These are phyloP conservation scores for Hylaea fasciaria DNA, from an alignment of 2,888 invertebrate species.

Conservation along the genomic window DNA sequence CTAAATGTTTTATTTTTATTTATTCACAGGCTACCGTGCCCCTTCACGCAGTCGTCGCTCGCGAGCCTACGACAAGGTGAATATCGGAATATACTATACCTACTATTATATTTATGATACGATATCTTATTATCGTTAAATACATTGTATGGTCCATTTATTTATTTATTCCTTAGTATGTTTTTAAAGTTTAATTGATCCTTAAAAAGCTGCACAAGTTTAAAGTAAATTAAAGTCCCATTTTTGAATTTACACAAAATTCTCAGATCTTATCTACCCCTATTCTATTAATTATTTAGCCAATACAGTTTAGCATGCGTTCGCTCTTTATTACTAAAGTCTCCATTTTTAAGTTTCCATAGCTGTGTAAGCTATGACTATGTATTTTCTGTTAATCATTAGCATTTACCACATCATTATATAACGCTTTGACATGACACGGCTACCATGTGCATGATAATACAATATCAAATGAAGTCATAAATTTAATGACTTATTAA, in stretches of 20 bases:
- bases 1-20: conserved; percentile 45
- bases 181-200: no score
- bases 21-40: conserved; percentile 90
- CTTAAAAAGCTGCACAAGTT: no score
- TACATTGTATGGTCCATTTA: not conserved
- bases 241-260: no score
- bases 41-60: conserved; percentile 91
- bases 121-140: not conserved
- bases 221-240: no score
- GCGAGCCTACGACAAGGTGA: conserved; percentile 92
- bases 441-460: not conserved
- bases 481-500: conserved; percentile 10
- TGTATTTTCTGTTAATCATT: no score
- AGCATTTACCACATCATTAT: not conserved
- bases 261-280: no score
- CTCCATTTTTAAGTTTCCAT: no score
- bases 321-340: no score
- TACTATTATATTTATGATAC: not conserved
- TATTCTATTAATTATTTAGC: no score
- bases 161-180: no score
- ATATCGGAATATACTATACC: conserved; percentile 50
- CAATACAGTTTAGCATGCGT: no score
- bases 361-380: no score
- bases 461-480: not conserved
- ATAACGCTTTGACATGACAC: not conserved